A percentile compares a stretch with the other conserved stretches of the same genome.
Evolutionary conservation across 2,888 invertebrate species (phyloP).

Genomic region (Dasysyrphus tricinctus): DNA sequence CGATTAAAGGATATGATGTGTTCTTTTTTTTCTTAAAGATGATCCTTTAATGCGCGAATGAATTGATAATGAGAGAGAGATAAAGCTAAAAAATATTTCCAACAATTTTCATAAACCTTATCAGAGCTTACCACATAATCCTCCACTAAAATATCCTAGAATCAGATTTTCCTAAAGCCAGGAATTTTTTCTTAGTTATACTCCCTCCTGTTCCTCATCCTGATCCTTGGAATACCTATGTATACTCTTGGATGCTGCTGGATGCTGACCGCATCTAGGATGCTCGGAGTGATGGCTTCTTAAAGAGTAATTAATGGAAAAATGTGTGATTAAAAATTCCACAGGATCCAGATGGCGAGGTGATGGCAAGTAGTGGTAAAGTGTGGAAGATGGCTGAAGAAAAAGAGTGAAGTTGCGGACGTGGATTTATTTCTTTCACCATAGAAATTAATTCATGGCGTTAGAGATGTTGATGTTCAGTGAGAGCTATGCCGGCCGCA

Average conservation of each 20-base stretch:
- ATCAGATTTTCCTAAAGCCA: not conserved
- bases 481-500: constrained; percentile 16
- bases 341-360: constrained; percentile 10
- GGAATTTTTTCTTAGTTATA: constrained; percentile 1
- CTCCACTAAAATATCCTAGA: constrained; percentile 6
- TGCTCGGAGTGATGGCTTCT: constrained; percentile 54
- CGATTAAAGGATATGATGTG: constrained; percentile 23
- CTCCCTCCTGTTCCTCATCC: not conserved
- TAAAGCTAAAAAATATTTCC: constrained; percentile 12
- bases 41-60: constrained; percentile 20
- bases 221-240: not conserved
- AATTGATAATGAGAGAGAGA: constrained; percentile 33
- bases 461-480: constrained; percentile 26
- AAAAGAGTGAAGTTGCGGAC: constrained; percentile 24
- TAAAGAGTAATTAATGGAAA: constrained; percentile 81
- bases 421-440: constrained; percentile 63
- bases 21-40: constrained; percentile 4
- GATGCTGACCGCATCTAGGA: constrained; percentile 29
- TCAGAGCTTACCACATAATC: constrained; percentile 35
- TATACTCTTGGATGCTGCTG: not conserved
- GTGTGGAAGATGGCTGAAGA: not conserved
- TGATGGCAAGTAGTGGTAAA: not conserved
- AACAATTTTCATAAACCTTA: constrained; percentile 15
- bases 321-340: constrained; percentile 83
- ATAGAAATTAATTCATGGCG: constrained; percentile 66